Evolutionary conservation across 2,888 invertebrate genomes (phyloP), one percentile per base, ranked within the genome.

Genomic region (Acrocyrtus sp.): DNA sequence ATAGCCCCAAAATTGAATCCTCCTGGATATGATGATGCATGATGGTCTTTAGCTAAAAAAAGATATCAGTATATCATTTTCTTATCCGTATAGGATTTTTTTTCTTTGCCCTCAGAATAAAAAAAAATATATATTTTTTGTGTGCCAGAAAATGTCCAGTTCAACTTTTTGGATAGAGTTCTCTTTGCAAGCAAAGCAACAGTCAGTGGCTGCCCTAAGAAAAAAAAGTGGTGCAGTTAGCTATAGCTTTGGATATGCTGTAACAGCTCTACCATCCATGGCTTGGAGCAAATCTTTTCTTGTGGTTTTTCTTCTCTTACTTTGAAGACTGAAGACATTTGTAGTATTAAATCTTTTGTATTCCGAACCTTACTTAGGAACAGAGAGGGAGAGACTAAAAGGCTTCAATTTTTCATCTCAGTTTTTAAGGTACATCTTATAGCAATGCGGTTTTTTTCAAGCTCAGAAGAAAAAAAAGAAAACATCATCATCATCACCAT

Each of bases 1-100:
- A 70, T 70, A 21, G 39, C 66, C 43, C 54, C 50, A 70, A n/a
- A 50, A 70, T 69, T 53, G 69, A 70, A 70, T 70, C 54, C 47
- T 69, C 53, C 61, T 67, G 54, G 65, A 65, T 34, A 57, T 15
- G 34, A 24, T 57, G 57, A 43, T 57, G 57, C 39, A 41, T 19
- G 43, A 26, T 43, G 57, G 34, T 5, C n/a, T n/a, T n/a, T n/a
- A n/a, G n/a, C n/a, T n/a, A n/a, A n/a, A n/a, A n/a, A 34, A 8
- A 12, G 34, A 8, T 5, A 8, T 34, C 34, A 34, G 34, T 8
- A 34, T 5, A 12, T 12, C 34, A 8, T 34, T 34, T 34, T 34
- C 12, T 8, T 34, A 34, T 34, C 12, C 12, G 34, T 8, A 34
- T 34, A 34, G 12, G 5, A 8, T 34, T 12, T 34, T 34, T 34